These are phyloP conservation scores for Leptinotarsa juncta DNA, from an alignment of 2,888 invertebrate species.

Conservation along the genomic window DNA sequence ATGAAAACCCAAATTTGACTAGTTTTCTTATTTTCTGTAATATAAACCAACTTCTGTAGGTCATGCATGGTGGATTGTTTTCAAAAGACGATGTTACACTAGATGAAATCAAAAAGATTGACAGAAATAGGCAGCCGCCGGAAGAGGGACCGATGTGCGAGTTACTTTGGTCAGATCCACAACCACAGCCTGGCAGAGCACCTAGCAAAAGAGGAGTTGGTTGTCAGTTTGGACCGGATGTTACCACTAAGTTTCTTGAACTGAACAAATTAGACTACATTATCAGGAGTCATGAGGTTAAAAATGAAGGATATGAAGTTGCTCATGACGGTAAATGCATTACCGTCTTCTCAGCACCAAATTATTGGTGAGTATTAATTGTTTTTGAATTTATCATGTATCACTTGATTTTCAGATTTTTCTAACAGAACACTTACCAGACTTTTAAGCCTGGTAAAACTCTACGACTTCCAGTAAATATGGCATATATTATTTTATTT, in stretches of 20 bases:
- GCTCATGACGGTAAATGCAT: slow-evolving; percentile 96
- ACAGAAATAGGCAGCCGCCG: slow-evolving; percentile 96
- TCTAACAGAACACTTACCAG: no score
- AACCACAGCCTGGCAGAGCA: slow-evolving; percentile 86
- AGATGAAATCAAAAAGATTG: slow-evolving; percentile 88
- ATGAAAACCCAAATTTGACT: background rate
- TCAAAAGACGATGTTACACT: slow-evolving; percentile 93
- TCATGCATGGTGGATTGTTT: slow-evolving; percentile 99
- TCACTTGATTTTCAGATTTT: background rate
- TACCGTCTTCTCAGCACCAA: slow-evolving; percentile 99
- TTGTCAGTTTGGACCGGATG: slow-evolving; percentile 98
- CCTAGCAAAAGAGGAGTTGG: slow-evolving; percentile 98
- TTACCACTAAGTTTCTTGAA: slow-evolving; percentile 87
- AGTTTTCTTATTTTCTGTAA: background rate
- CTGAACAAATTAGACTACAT: slow-evolving; percentile 92
- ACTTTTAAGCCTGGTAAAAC: no score
- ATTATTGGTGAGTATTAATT: slow-evolving; percentile 85
- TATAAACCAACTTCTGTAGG: slow-evolving; percentile 66
- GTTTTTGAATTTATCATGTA: background rate
- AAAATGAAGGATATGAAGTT: slow-evolving; percentile 94
- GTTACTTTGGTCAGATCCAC: slow-evolving; percentile 98
- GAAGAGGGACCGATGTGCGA: slow-evolving; percentile 98
- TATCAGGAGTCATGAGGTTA: slow-evolving; percentile 97
- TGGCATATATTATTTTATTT: no score
- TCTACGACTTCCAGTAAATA: no score